These are phyloP conservation scores for Daubentonia madagascariensis DNA, from an alignment of 2,113 vertebrate genomes.

Conservation along the genomic window DNA sequence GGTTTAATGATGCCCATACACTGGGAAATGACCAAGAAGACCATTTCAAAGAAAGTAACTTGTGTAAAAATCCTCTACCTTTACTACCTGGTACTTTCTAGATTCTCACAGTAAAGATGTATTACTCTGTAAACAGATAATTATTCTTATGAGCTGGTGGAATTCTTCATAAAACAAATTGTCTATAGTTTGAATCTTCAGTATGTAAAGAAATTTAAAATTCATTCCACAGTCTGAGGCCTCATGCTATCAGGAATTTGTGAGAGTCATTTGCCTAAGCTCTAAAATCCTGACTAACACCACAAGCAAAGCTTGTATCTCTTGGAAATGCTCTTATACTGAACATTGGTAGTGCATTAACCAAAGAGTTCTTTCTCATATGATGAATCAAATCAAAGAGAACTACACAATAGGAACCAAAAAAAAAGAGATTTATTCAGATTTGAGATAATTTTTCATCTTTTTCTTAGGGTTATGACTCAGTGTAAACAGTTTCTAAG, in stretches of 20 bases:
- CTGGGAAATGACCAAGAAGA: neutral
- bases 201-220: neutral
- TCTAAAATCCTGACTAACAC: neutral
- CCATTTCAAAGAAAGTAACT: neutral
- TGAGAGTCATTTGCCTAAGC: neutral
- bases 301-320: neutral
- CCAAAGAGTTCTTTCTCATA: neutral
- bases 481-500: neutral
- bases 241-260: neutral
- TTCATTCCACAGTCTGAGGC: neutral
- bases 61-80: neutral
- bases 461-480: conserved; percentile 21
- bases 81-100: neutral
- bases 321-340: neutral
- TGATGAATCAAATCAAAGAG: neutral
- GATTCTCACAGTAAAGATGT: neutral
- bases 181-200: neutral
- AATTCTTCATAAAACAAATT: neutral
- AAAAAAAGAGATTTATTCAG: neutral
- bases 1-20: neutral
- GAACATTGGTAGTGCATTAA: neutral
- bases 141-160: neutral
- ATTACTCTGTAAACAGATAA: neutral
- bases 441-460: neutral
- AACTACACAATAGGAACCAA: neutral